Conservation (phyloP, 1,140 invertebrate species). For the Rhynchophorus ferrugineus region DNA sequence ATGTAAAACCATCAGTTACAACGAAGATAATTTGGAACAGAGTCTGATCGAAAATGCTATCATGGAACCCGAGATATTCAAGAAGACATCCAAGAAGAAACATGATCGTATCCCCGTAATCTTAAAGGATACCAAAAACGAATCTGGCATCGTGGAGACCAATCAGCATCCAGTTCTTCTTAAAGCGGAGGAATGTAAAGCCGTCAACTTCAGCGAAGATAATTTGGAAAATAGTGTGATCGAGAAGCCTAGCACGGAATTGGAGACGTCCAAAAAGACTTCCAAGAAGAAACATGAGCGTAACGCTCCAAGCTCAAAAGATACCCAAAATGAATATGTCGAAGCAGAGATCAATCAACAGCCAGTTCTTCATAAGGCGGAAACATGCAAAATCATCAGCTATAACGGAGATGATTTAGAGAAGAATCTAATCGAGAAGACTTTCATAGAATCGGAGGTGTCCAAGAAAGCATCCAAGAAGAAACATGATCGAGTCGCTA, state of each 20-base stretch:
- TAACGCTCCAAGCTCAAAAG: no score
- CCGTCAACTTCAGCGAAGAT: constrained; percentile 7
- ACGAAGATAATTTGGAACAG: constrained; percentile 9
- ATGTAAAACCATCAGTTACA: constrained; percentile 9
- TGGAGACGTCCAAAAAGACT: background rate
- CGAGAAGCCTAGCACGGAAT: background rate
- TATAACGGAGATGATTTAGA: no score
- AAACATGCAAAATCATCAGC: no score
- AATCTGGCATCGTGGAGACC: no score
- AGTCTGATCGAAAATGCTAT: background rate
- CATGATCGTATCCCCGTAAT: background rate
- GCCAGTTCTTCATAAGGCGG: no score
- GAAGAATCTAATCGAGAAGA: no score
- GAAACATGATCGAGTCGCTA: no score
- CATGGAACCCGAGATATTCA: background rate
- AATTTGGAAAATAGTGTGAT: constrained; percentile 6
- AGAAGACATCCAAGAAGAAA: background rate
- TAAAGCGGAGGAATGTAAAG: no score
- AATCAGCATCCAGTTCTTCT: no score
- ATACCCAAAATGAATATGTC: background rate
- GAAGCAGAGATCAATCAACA: no score
- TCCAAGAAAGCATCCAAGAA: no score
- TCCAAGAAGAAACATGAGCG: background rate
- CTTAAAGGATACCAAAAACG: background rate
- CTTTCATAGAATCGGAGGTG: no score